Conservation (phyloP, 2,113 vertebrate genomes). For the Thalassoma bifasciatum region DNA sequence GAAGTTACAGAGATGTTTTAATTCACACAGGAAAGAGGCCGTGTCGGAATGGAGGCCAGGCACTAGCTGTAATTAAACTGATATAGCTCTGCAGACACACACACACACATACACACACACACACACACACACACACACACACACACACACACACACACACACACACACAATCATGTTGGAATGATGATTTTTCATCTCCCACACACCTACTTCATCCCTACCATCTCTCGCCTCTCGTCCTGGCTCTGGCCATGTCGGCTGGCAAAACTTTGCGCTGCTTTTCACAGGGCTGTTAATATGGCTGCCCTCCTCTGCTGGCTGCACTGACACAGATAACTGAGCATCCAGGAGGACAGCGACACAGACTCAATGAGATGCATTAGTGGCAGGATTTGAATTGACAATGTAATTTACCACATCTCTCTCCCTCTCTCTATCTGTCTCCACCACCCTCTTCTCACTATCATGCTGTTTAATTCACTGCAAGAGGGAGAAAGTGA, state of each 20-base stretch:
- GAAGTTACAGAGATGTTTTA: constrained; percentile 64
- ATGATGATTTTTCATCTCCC: constrained; percentile 89
- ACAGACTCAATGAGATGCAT: constrained; percentile 94
- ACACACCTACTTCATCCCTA: constrained; percentile 58
- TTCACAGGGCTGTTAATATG: constrained; percentile 85
- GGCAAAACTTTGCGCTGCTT: constrained; percentile 82
- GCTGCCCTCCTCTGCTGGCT: constrained; percentile 85
- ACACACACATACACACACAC: constrained; percentile 40
- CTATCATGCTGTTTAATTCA: constrained; percentile 89
- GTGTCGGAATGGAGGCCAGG: constrained; percentile 62
- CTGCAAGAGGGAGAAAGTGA: constrained; percentile 73
- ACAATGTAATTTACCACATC: constrained; percentile 93
- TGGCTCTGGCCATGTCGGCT: constrained; percentile 83
- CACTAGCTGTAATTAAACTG: constrained; percentile 72
- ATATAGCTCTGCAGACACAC: constrained; percentile 70
- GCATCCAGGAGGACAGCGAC: constrained; percentile 79
- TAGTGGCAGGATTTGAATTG: constrained; percentile 90
- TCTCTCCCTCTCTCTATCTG: constrained; percentile 65
- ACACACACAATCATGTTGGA: constrained; percentile 19
- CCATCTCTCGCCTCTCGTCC: constrained; percentile 74
- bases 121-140: constrained; percentile 10
- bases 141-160: constrained; percentile 18
- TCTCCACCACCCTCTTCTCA: constrained; percentile 54
- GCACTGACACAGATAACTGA: constrained; percentile 92
- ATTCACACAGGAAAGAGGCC: constrained; percentile 64